These are phyloP conservation scores for Corapipo altera DNA, from an alignment of 2,113 vertebrate species.

Conservation along the genomic window DNA sequence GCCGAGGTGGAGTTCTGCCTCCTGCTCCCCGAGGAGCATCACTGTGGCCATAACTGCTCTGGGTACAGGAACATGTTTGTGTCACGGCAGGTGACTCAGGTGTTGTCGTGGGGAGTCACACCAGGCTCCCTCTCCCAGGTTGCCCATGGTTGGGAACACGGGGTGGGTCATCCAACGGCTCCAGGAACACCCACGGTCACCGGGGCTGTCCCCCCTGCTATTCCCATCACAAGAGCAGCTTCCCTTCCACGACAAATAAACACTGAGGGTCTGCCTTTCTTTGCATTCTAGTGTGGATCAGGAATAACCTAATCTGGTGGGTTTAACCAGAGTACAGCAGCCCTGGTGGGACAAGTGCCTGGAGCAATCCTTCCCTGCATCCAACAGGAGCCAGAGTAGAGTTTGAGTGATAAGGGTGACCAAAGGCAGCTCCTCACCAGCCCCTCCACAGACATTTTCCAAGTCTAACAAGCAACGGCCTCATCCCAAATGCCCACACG, in stretches of 20 bases:
- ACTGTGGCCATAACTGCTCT: not conserved
- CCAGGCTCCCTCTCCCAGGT: not conserved
- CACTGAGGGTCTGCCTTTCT: not conserved
- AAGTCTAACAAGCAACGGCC: not conserved
- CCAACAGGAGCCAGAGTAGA: not conserved
- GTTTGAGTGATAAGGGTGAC: fast-evolving
- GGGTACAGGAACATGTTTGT: too few species aligned
- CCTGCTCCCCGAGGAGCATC: not conserved
- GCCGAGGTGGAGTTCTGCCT: not conserved
- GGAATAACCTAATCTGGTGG: not conserved
- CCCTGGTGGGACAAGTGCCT: not conserved
- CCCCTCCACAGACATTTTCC: not conserved
- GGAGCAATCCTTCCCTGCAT: not conserved
- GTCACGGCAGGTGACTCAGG: not conserved
- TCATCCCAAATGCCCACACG: not conserved
- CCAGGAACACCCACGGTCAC: not conserved
- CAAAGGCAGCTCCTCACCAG: not conserved
- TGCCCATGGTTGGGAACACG: fast-evolving
- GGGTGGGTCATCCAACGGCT: not conserved
- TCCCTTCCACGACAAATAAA: not conserved
- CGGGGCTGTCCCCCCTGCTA: not conserved
- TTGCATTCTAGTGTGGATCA: not conserved
- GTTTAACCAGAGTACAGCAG: not conserved
- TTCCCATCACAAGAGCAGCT: not conserved
- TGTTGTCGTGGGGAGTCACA: not conserved